Conservation (phyloP, 2,888 invertebrate genomes). For the Drosophila nigricruria region DNA sequence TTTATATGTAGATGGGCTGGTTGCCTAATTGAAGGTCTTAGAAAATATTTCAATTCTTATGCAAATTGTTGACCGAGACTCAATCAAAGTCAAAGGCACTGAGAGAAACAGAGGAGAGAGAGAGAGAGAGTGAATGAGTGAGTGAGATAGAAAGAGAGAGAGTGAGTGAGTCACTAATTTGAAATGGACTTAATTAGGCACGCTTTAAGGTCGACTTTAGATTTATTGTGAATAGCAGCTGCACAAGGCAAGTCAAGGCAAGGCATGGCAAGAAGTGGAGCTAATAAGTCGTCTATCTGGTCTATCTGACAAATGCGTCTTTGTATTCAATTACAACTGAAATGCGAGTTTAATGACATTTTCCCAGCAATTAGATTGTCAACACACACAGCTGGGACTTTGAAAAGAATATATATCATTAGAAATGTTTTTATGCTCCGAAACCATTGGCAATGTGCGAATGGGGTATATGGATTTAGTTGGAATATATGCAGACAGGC, state of each 20-base stretch:
- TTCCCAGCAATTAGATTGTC: constrained; percentile 57
- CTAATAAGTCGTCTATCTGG: constrained; percentile 16
- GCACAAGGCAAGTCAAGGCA: background rate
- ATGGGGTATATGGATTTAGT: background rate
- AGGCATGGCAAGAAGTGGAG: background rate
- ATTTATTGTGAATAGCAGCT: constrained; percentile 7
- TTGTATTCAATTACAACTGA: constrained; percentile 54
- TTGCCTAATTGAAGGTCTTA: constrained; percentile 21
- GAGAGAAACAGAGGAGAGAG: background rate
- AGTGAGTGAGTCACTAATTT: constrained; percentile 23
- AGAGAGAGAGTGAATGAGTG: background rate
- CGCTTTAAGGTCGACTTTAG: constrained; percentile 51
- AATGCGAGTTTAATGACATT: constrained; percentile 68
- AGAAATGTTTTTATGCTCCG: constrained; percentile 2
- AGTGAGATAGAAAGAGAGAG: background rate
- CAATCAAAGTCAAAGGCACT: constrained; percentile 35
- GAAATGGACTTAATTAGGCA: constrained; percentile 50
- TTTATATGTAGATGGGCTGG: constrained; percentile 6
- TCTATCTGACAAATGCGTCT: constrained; percentile 17
- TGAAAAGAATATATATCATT: constrained; percentile 21
- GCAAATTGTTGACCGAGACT: constrained; percentile 44
- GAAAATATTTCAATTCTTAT: constrained; percentile 61
- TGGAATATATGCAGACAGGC: background rate
- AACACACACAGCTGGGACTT: constrained; percentile 60
- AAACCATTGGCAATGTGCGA: background rate